Base-by-base conservation (phyloP, 2,888 invertebrate genomes). In the Zele albiditarsus region DNA sequence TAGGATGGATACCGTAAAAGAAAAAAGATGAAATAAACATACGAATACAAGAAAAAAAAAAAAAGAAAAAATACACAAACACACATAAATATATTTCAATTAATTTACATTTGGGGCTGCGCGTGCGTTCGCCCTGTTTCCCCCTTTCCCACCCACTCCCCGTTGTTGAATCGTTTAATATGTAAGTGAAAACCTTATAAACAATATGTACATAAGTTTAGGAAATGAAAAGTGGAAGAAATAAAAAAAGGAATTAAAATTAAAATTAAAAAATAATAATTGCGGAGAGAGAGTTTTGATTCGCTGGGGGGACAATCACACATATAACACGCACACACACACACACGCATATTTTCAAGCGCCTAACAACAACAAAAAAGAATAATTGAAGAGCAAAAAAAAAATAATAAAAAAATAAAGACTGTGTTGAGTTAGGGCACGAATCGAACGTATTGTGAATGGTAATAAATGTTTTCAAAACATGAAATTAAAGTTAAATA, bases 161-260 rank as follows among this genome's bases (percentile, higher is more conserved):
- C 75, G 81, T 82, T 83, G 82, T 82, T 83, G 78, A 82, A 74
- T 81, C 80, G 79, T 79, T 78, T 27, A 62, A 71, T 68, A 78
- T 83, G 81, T 82, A 81, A 82, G 53, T n/a, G 79, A 82, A 81
- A 81, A 82, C 77, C 81, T 80, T 76, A 80, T 79, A 81, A 76
- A 72, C 76, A 77, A 80, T 78, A 79, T 85, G 84, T 82, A 80
- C 77, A 79, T 78, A 79, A 76, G 73, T 73, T 67, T 78, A 80
- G 74, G 65, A 72, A 74, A 71, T 57, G 12, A 68, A 75, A 70
- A 33, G 6, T 58, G 69, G 42, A 42, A 65, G 57, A 57, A 65
- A 46, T 49, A 58, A 42, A 46, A 71, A n/a, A 49, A 72, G 73
- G 16, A 60, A 49, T 14, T 20, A 60, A 25, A 25, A 38, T 62